These are phyloP conservation scores for Polypterus senegalus DNA, from an alignment of 2,113 vertebrate genomes.

Conservation along the genomic window DNA sequence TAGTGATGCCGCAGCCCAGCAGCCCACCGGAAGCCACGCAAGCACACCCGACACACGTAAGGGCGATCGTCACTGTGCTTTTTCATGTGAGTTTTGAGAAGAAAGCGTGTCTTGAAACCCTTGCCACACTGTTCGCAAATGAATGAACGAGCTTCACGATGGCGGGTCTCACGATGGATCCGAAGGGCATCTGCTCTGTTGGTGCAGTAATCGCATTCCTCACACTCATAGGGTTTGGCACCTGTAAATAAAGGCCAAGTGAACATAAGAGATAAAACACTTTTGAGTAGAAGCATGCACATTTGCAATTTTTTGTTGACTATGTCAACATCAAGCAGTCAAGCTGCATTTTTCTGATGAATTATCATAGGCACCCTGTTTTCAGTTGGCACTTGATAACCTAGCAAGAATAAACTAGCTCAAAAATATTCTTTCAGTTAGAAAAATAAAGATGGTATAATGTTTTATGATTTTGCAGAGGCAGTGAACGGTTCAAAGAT, in stretches of 20 bases:
- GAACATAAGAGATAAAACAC: too few species aligned
- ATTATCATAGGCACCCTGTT: too few species aligned
- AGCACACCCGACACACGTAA: constrained; percentile 69
- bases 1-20: constrained; percentile 85
- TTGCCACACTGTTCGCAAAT: constrained; percentile 95
- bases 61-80: constrained; percentile 81
- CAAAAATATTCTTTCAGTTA: too few species aligned
- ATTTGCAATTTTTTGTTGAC: too few species aligned
- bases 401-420: too few species aligned
- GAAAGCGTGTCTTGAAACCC: constrained; percentile 86
- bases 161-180: constrained; percentile 73
- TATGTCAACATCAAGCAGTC: too few species aligned
- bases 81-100: constrained; percentile 84
- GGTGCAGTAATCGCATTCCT: constrained; percentile 80
- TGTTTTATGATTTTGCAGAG: too few species aligned
- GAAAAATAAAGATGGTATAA: too few species aligned
- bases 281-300: too few species aligned
- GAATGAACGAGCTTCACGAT: constrained; percentile 71
- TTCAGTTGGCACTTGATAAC: too few species aligned
- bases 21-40: constrained; percentile 80
- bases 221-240: constrained; percentile 72
- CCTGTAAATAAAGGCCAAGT: constrained; percentile 44
- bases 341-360: too few species aligned
- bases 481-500: too few species aligned
- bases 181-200: constrained; percentile 82